These are phyloP conservation scores for Lanius ludovicianus DNA, from an alignment of 2,113 vertebrate species.

Conservation along the genomic window DNA sequence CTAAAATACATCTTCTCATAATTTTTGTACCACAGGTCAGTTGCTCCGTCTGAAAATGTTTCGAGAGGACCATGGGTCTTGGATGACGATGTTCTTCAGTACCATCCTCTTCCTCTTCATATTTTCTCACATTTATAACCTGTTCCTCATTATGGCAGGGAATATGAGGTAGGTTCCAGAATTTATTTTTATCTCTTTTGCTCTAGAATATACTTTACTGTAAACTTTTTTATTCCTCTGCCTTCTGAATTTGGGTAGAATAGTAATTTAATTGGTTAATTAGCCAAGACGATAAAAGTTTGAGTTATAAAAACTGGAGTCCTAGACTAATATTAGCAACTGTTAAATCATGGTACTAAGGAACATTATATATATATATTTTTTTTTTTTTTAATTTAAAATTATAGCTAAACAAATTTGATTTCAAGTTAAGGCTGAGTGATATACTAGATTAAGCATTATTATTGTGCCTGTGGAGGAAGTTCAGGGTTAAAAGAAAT, in stretches of 20 bases:
- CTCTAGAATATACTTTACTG: not conserved
- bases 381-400: not conserved
- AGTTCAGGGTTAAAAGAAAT: not conserved
- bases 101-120: conserved; percentile 97
- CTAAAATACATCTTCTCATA: not conserved
- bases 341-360: not conserved
- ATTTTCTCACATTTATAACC: conserved; percentile 98
- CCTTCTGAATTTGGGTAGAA: not conserved
- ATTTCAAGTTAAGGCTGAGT: not conserved
- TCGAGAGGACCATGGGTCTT: conserved; percentile 95
- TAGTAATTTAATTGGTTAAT: not conserved
- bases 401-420: not conserved
- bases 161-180: conserved; percentile 87
- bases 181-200: not conserved
- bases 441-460: not conserved
- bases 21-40: conserved; percentile 80
- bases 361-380: not conserved
- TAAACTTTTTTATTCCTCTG: not conserved
- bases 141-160: conserved; percentile 89
- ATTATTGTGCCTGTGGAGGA: not conserved
- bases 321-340: not conserved
- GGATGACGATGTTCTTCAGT: conserved; percentile 99
- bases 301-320: not conserved
- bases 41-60: conserved; percentile 97
- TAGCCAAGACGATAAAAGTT: not conserved